These are phyloP conservation scores for Sturmia bella DNA, from an alignment of 2,888 invertebrate species.

Conservation along the genomic window DNA sequence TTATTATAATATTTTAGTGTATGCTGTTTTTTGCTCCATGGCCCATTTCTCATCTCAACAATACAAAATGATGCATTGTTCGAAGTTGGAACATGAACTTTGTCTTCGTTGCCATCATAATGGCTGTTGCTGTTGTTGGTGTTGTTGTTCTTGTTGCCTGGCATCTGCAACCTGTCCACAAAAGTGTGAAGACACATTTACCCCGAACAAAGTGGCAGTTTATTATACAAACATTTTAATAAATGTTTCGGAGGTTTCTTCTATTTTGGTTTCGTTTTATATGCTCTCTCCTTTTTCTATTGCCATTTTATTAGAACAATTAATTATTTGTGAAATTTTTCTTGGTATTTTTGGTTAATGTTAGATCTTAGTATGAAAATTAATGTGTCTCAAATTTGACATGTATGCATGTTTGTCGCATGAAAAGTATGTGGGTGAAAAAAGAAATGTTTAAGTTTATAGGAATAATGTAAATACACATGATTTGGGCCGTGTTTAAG, in stretches of 20 bases:
- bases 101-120: slow-evolving; percentile 30
- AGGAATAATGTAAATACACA: background rate
- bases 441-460: slow-evolving; percentile 31
- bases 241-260: slow-evolving; percentile 49
- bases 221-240: slow-evolving; percentile 65
- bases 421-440: slow-evolving; percentile 6
- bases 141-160: slow-evolving; percentile 5
- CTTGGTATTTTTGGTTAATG: slow-evolving; percentile 28
- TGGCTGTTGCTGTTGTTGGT: slow-evolving; percentile 11
- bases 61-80: slow-evolving; percentile 66
- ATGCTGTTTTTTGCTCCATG: slow-evolving; percentile 8
- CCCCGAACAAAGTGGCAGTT: slow-evolving; percentile 64
- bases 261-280: slow-evolving; percentile 15
- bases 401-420: slow-evolving; percentile 9
- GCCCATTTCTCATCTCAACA: slow-evolving; percentile 22
- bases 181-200: slow-evolving; percentile 66
- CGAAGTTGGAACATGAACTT: slow-evolving; percentile 60
- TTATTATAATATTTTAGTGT: slow-evolving; percentile 50
- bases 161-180: slow-evolving; percentile 64
- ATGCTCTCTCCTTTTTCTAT: background rate
- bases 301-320: slow-evolving; percentile 41
- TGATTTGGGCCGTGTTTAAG: too few relatives aligned
- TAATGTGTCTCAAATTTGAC: slow-evolving; percentile 53
- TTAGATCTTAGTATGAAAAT: slow-evolving; percentile 41
- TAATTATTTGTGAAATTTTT: slow-evolving; percentile 41